These are phyloP conservation scores for Saturnia pavonia DNA, from an alignment of 2,888 invertebrate genomes.

Conservation along the genomic window DNA sequence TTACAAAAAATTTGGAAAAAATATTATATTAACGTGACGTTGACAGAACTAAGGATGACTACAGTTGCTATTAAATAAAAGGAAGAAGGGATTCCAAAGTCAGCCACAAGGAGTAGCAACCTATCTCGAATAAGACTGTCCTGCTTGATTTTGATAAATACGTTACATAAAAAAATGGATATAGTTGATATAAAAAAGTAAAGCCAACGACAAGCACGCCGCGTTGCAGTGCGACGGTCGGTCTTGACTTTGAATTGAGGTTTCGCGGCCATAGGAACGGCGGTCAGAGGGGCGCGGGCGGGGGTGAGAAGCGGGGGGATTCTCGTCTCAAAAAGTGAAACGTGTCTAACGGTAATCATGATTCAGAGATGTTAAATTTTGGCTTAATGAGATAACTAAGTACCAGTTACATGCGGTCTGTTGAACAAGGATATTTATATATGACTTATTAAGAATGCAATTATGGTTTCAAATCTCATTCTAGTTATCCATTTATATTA, in stretches of 20 bases:
- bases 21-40: too few species aligned
- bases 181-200: neutral
- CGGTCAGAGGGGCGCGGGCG: slow-evolving; percentile 27
- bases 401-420: neutral
- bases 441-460: neutral
- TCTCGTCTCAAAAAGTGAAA: slow-evolving; percentile 75
- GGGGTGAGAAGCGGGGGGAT: slow-evolving; percentile 33
- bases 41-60: too few species aligned
- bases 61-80: too few species aligned
- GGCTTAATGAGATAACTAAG: slow-evolving; percentile 16
- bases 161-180: neutral
- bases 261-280: slow-evolving; percentile 61
- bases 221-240: neutral
- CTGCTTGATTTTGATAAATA: neutral
- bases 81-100: too few species aligned
- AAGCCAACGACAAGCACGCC: neutral
- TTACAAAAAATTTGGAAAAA: too few species aligned
- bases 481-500: neutral
- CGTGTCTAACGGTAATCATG: slow-evolving; percentile 59
- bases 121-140: neutral
- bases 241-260: slow-evolving; percentile 40
- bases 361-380: slow-evolving; percentile 28
- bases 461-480: neutral
- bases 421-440: neutral
- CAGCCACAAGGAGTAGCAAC: too few species aligned